Percentiles rank a stretch among this genome's conserved stretches.
These are phyloP conservation scores for Adelosebastes latens DNA, from an alignment of 2,797 vertebrate species.

Conservation along the genomic window DNA sequence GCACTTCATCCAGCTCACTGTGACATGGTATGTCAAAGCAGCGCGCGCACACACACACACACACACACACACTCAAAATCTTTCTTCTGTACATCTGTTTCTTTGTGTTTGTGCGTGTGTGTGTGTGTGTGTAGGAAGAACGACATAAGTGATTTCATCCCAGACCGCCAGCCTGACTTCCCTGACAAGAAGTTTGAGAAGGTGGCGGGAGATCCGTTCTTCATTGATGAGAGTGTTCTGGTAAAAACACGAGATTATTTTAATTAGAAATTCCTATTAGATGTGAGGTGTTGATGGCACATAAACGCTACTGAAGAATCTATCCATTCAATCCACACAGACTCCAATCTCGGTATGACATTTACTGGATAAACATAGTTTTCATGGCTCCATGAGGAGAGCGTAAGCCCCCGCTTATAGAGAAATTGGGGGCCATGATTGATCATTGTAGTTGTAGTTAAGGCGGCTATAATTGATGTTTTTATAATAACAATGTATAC, in stretches of 20 bases:
- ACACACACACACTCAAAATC: not conserved
- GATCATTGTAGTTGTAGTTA: no score
- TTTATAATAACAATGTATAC: no score
- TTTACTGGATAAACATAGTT: no score
- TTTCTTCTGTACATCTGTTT: not conserved
- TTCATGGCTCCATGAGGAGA: no score
- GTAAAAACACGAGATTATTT: conserved; percentile 59
- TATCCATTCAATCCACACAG: no score
- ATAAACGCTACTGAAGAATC: no score
- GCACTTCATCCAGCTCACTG: conserved; percentile 82
- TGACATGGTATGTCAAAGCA: conserved; percentile 69
- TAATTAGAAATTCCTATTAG: fast-evolving
- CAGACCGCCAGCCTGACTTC: conserved; percentile 81
- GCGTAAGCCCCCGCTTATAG: no score
- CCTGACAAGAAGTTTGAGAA: conserved; percentile 85
- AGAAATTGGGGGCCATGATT: no score
- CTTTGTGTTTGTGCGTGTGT: not conserved
- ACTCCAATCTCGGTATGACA: no score
- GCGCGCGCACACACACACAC: not conserved
- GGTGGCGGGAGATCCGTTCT: conserved; percentile 83
- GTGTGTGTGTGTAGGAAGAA: conserved; percentile 80
- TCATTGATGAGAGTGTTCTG: conserved; percentile 82
- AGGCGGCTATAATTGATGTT: no score
- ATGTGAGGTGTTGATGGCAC: not conserved
- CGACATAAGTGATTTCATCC: conserved; percentile 81